A percentile compares a stretch with the other conserved stretches of the same genome.
Evolutionary conservation across 2,888 invertebrate species (phyloP).

Genomic region (Drosophila anomelani): DNA sequence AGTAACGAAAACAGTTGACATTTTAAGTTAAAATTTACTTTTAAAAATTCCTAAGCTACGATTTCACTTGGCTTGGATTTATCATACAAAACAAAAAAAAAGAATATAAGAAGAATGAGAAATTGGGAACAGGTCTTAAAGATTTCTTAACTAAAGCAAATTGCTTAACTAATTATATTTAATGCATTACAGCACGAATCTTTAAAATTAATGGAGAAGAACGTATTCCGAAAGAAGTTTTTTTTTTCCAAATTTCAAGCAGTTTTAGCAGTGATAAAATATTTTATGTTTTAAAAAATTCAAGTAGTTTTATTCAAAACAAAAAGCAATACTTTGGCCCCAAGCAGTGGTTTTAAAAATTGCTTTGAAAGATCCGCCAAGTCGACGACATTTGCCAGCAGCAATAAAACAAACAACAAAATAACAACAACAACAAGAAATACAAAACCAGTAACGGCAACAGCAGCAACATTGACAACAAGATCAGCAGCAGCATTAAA

Average conservation of each 20-base stretch:
- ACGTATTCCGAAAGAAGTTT: neutral
- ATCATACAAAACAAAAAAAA: neutral
- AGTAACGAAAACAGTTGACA: neutral
- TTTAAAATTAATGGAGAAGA: no score
- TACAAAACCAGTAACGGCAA: slow-evolving; percentile 13
- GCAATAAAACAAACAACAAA: neutral
- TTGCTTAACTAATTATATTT: neutral
- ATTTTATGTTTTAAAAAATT: no score
- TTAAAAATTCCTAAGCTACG: neutral
- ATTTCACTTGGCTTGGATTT: slow-evolving; percentile 1
- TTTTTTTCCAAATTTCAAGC: no score
- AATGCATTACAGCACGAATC: neutral
- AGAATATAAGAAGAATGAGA: neutral
- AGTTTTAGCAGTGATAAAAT: no score
- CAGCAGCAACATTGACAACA: slow-evolving; percentile 15
- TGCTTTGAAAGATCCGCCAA: slow-evolving; percentile 30
- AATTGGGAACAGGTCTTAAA: neutral
- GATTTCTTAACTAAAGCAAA: neutral
- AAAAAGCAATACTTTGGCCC: no score
- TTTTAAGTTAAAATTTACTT: neutral
- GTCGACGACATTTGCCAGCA: slow-evolving; percentile 39
- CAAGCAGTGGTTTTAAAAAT: neutral
- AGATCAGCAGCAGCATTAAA: slow-evolving; percentile 18
- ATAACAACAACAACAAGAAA: neutral
- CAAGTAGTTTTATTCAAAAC: neutral